phyloP scores from a whole-genome alignment of 2,797 vertebrate species.

The Cichlasoma orientale region DNA sequence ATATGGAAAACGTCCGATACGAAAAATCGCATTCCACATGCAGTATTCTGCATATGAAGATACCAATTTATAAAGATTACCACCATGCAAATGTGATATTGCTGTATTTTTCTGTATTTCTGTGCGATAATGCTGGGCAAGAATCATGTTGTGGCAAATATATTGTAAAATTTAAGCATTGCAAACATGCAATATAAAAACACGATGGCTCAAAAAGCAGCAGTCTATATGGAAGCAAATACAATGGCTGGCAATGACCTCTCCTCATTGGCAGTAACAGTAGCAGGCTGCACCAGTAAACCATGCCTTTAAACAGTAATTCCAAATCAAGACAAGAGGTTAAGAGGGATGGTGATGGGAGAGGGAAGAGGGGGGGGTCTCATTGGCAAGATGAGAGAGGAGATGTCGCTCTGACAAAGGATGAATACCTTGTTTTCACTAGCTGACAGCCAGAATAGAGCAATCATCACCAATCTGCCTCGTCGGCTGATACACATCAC shows the following conservation, averaged over 20 bases:
- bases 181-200: neutral
- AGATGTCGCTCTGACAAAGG: slow-evolving; percentile 63
- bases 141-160: neutral
- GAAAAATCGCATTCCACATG: neutral
- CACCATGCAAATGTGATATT: neutral
- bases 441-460: slow-evolving; percentile 76
- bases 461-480: slow-evolving; percentile 75
- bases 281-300: slow-evolving; percentile 23
- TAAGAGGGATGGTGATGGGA: slow-evolving; percentile 17
- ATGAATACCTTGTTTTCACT: slow-evolving; percentile 75
- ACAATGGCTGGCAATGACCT: neutral
- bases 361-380: slow-evolving; percentile 1
- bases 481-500: slow-evolving; percentile 74
- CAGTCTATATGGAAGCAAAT: neutral
- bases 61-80: neutral
- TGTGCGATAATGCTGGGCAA: neutral
- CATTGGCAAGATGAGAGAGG: slow-evolving; percentile 43
- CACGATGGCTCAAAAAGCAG: neutral
- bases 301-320: slow-evolving; percentile 43
- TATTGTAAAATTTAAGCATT: neutral
- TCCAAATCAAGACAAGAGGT: slow-evolving; percentile 64
- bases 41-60: neutral
- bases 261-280: slow-evolving; percentile 11
- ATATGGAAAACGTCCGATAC: neutral
- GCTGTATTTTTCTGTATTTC: neutral